A percentile compares a stretch with the other conserved stretches of the same genome.
Evolutionary conservation across 2,888 invertebrate species (phyloP).

Genomic region (Mesorhabditis spiculigera): DNA sequence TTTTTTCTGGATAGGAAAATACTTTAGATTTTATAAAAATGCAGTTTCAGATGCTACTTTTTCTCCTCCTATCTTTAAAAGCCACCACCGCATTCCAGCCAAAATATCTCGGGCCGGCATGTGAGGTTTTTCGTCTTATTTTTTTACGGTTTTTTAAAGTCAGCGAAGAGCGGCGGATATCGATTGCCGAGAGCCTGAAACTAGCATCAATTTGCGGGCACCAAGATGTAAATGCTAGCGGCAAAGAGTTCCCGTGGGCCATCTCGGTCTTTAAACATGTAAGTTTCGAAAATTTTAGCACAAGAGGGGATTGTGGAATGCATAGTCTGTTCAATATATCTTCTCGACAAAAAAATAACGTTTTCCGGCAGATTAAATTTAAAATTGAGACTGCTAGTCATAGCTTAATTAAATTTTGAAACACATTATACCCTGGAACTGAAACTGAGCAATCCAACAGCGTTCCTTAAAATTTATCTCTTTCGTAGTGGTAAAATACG

Average conservation of each 20-base stretch:
- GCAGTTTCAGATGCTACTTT: background rate
- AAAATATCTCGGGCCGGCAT: background rate
- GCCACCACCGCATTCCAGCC: background rate
- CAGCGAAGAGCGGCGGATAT: background rate
- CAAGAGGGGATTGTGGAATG: too few species aligned
- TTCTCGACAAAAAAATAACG: background rate
- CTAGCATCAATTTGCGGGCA: conserved; percentile 1
- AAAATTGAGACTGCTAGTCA: background rate
- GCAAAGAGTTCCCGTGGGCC: conserved; percentile 1
- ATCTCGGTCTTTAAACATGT: conserved; percentile 1
- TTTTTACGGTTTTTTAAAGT: background rate
- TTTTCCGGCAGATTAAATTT: background rate
- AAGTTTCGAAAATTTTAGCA: background rate
- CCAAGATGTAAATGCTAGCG: background rate
- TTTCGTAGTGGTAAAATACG: background rate
- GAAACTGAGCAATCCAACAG: too few species aligned
- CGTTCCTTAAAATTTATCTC: too few species aligned
- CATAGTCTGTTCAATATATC: too few species aligned
- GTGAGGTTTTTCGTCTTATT: background rate
- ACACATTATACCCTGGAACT: too few species aligned
- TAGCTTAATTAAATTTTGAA: too few species aligned
- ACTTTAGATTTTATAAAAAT: background rate
- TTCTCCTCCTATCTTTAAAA: background rate
- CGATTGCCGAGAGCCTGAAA: background rate
- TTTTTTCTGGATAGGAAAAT: background rate